These are phyloP conservation scores for Ceratina australensis DNA, from an alignment of 1,140 invertebrate species.

Conservation along the genomic window DNA sequence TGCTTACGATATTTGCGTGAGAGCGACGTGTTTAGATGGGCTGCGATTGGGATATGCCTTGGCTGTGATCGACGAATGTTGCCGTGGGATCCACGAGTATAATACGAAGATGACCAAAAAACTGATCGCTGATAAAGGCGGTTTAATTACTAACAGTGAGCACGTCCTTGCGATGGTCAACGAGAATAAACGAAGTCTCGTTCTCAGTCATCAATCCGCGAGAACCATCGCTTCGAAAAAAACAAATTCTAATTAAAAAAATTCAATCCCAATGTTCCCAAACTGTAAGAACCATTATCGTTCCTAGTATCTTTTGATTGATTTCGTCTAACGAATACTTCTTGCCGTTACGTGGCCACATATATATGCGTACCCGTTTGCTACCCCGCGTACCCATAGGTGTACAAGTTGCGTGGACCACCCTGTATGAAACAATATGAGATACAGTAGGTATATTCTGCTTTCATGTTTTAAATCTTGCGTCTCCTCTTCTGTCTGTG, in stretches of 20 bases:
- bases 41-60: conserved; percentile 85
- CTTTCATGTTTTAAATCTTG: too few relatives aligned
- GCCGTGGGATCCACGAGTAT: conserved; percentile 82
- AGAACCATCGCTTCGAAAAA: background rate
- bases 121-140: conserved; percentile 79
- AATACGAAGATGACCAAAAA: conserved; percentile 80
- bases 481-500: too few relatives aligned
- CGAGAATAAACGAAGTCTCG: conserved; percentile 81
- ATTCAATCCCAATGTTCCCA: too few relatives aligned
- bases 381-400: too few relatives aligned
- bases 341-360: too few relatives aligned
- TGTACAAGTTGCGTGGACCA: too few relatives aligned
- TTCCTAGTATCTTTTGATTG: too few relatives aligned
- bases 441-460: too few relatives aligned
- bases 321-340: too few relatives aligned
- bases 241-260: background rate
- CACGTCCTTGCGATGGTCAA: conserved; percentile 81
- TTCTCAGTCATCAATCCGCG: conserved; percentile 77
- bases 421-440: too few relatives aligned
- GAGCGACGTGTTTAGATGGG: conserved; percentile 83
- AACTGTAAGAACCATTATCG: too few relatives aligned
- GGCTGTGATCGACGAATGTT: conserved; percentile 86
- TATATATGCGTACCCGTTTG: too few relatives aligned
- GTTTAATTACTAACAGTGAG: conserved; percentile 80
- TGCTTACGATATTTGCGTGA: conserved; percentile 91